These are phyloP conservation scores for Phyllotis vaccarum DNA, from an alignment of 2,797 vertebrate species.

Conservation along the genomic window DNA sequence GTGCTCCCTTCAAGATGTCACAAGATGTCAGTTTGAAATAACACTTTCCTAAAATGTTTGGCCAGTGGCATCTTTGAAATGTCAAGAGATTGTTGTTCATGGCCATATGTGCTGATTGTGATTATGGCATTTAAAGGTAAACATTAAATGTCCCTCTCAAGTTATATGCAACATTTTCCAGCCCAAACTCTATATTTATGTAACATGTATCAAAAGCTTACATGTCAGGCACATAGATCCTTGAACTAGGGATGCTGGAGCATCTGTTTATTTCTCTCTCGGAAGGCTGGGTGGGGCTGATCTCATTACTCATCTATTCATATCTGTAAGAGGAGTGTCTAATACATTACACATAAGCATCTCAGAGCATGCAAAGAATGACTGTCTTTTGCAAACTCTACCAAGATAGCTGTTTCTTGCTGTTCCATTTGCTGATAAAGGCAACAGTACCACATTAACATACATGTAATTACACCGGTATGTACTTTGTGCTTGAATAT, in stretches of 20 bases:
- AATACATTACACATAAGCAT: neutral
- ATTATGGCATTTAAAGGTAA: conserved; percentile 69
- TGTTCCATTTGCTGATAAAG: neutral
- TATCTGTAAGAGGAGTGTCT: conserved; percentile 12
- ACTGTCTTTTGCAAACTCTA: conserved; percentile 2
- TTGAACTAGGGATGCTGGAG: conserved; percentile 44
- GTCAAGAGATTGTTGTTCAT: conserved; percentile 67
- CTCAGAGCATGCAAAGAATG: neutral
- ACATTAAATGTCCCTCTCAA: conserved; percentile 67
- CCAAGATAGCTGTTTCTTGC: neutral
- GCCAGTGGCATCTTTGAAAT: conserved; percentile 73
- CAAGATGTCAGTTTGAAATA: conserved; percentile 61
- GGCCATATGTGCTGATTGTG: conserved; percentile 55
- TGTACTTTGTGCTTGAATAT: neutral
- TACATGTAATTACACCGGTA: neutral
- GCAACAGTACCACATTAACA: neutral
- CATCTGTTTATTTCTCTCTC: conserved; percentile 33
- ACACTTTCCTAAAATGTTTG: conserved; percentile 69
- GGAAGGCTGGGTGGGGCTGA: neutral
- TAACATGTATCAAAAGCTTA: conserved; percentile 67
- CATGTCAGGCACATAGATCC: conserved; percentile 5
- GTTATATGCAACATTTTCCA: conserved; percentile 68
- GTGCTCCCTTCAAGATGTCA: conserved; percentile 53
- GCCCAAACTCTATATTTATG: conserved; percentile 58
- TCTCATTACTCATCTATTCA: conserved; percentile 42